Evolutionary conservation across 2,888 invertebrate genomes (phyloP).

Genomic region (Netelia fuscicornis): DNA sequence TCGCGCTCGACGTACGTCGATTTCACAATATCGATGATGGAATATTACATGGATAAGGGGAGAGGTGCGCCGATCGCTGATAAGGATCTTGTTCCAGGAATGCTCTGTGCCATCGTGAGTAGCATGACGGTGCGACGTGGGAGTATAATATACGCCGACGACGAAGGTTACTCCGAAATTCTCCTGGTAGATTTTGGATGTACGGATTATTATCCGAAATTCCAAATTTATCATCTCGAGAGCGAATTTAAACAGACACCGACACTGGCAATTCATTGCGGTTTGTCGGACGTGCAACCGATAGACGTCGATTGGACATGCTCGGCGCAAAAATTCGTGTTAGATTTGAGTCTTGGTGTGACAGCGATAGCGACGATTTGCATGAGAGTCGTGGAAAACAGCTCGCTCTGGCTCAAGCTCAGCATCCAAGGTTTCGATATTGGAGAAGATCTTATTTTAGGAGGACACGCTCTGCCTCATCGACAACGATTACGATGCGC

Average conservation of each 20-base stretch:
- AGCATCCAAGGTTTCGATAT: slow-evolving; percentile 30
- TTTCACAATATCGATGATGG: slow-evolving; percentile 26
- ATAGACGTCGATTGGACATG: slow-evolving; percentile 26
- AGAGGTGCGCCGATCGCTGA: neutral
- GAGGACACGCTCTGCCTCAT: slow-evolving; percentile 35
- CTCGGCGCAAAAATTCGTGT: slow-evolving; percentile 6
- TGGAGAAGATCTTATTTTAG: slow-evolving; percentile 43
- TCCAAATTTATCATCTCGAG: slow-evolving; percentile 43
- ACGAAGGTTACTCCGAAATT: slow-evolving; percentile 29
- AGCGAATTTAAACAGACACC: slow-evolving; percentile 32
- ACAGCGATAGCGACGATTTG: slow-evolving; percentile 28
- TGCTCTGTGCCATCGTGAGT: slow-evolving; percentile 13
- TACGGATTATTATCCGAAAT: slow-evolving; percentile 16
- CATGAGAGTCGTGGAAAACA: slow-evolving; percentile 39
- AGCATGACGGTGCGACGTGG: slow-evolving; percentile 23
- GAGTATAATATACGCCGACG: slow-evolving; percentile 32
- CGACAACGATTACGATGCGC: slow-evolving; percentile 31
- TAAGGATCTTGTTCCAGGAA: slow-evolving; percentile 21
- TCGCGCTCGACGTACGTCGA: neutral
- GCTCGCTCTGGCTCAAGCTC: slow-evolving; percentile 49
- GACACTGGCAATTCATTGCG: slow-evolving; percentile 41
- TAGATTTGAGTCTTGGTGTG: neutral
- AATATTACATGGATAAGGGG: slow-evolving; percentile 25
- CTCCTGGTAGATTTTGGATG: slow-evolving; percentile 53
- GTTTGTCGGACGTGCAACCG: slow-evolving; percentile 41